Conservation (phyloP, 1,140 invertebrate genomes). For the Danaus plexippus region DNA sequence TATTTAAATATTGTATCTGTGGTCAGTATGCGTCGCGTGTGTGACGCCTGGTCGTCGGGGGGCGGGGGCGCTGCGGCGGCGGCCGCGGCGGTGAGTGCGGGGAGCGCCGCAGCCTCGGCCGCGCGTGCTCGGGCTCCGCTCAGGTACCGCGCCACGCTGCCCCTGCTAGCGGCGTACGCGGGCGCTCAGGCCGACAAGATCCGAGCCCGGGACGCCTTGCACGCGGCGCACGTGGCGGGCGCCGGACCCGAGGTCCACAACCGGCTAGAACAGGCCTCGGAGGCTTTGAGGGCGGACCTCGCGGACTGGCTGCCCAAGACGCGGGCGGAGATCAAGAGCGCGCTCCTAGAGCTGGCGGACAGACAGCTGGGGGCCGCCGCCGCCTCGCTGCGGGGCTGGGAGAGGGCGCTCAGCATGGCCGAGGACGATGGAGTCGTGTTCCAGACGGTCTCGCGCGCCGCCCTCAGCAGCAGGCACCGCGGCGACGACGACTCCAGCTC, state of each 20-base stretch:
- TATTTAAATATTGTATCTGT: not conserved
- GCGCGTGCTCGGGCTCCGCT: conserved; percentile 22
- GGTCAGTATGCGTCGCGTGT: conserved; percentile 36
- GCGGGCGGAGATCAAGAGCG: conserved; percentile 36
- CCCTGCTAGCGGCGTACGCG: conserved; percentile 40
- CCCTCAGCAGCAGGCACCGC: conserved; percentile 51
- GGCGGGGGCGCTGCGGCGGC: conserved; percentile 14
- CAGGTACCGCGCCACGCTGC: conserved; percentile 32
- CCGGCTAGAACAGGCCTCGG: conserved; percentile 54
- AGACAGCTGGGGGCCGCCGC: conserved; percentile 39
- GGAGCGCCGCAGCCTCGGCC: conserved; percentile 13
- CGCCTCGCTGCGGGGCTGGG: conserved; percentile 45
- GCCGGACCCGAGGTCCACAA: conserved; percentile 40
- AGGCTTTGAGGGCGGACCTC: conserved; percentile 51
- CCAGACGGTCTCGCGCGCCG: conserved; percentile 56
- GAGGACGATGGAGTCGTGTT: conserved; percentile 44
- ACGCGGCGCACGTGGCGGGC: conserved; percentile 44
- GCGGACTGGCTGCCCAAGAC: conserved; percentile 57
- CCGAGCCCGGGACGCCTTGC: conserved; percentile 34
- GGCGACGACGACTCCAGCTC: conserved; percentile 35
- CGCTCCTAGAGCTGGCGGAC: conserved; percentile 46
- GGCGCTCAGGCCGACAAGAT: conserved; percentile 41
- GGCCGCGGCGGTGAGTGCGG: conserved; percentile 17
- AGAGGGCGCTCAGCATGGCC: conserved; percentile 44
- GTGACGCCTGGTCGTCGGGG: conserved; percentile 35